Evolutionary conservation across 1,140 invertebrate species (phyloP).

Genomic region (Papilio dardanus): DNA sequence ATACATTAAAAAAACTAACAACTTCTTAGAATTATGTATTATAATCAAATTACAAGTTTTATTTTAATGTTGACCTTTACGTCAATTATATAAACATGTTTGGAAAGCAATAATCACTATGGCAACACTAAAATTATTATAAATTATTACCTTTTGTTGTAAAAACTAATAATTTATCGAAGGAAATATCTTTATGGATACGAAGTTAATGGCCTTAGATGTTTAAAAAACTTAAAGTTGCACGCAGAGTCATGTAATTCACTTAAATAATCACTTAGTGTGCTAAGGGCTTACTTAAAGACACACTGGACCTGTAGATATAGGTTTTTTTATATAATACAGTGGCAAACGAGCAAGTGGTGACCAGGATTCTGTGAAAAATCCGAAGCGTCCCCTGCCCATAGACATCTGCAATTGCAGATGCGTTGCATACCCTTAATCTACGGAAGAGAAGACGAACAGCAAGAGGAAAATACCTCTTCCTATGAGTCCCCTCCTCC

Average conservation of each 20-base stretch:
- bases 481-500: too few relatives aligned
- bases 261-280: neutral
- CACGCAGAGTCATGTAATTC: neutral
- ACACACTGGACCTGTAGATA: too few relatives aligned
- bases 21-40: constrained; percentile 40
- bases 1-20: neutral
- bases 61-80: constrained; percentile 41
- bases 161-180: neutral
- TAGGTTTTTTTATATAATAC: too few relatives aligned
- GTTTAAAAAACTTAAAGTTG: neutral
- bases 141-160: constrained; percentile 10
- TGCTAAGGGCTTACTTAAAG: neutral
- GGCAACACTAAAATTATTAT: neutral
- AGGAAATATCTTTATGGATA: neutral
- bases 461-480: too few relatives aligned
- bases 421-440: too few relatives aligned
- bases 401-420: too few relatives aligned
- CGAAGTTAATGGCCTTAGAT: neutral
- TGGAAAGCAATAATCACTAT: constrained; percentile 16
- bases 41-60: constrained; percentile 42
- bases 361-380: too few relatives aligned
- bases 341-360: too few relatives aligned
- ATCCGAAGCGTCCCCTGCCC: too few relatives aligned
- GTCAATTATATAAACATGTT: constrained; percentile 31
- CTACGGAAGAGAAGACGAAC: too few relatives aligned